Base-by-base conservation (phyloP, 2,113 vertebrate genomes). In the Callospermophilus lateralis region DNA sequence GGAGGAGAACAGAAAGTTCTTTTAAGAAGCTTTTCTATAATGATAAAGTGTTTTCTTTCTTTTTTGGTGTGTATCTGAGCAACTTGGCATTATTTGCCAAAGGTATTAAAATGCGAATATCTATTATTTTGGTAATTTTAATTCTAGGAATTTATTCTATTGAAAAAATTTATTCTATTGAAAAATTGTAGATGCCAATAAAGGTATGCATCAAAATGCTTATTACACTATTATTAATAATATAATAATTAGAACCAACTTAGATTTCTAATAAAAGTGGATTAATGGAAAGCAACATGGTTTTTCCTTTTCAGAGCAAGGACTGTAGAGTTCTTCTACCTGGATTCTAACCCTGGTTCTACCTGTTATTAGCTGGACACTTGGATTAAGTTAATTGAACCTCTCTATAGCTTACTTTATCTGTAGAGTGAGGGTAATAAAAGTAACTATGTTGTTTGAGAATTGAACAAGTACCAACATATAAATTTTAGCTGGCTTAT, bases 1-100 rank as follows among this genome's bases (percentile, higher is more conserved):
- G 26, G 10, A 72, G 61, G 9, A 72, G 53, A 24, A 88, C 3
- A 51, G 73, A 73, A 84, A 65, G 32, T n/a, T 73, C 55, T 55
- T 92, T 89, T n/a, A 72, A 72, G 63, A 74, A 85, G 34, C 68
- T 76, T 96, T 93, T 87, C n/a, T 63, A 10, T 58, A 32, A 74
- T 11, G 37, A 89, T 61, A 70, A 89, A 94, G 22, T 70, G 26
- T 10, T 17, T 63, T 30, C 77, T 45, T 72, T 45, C 0, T 51
- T 24, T 68, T 68, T 68, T 58, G 19, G 6, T 67, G 15, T 5
- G 24, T 1, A 5, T 34, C 37, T 19, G 9, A 37, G 11, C 10
- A 92, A 61, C 48, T 73, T 76, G 48, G 19, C 73, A 92, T 61
- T 92, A 65, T 74, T 74, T 89, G 63, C 55, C 65, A 10, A 45